Evolutionary conservation across 2,888 invertebrate species (phyloP).

Genomic region (Psylliodes chrysocephalus): DNA sequence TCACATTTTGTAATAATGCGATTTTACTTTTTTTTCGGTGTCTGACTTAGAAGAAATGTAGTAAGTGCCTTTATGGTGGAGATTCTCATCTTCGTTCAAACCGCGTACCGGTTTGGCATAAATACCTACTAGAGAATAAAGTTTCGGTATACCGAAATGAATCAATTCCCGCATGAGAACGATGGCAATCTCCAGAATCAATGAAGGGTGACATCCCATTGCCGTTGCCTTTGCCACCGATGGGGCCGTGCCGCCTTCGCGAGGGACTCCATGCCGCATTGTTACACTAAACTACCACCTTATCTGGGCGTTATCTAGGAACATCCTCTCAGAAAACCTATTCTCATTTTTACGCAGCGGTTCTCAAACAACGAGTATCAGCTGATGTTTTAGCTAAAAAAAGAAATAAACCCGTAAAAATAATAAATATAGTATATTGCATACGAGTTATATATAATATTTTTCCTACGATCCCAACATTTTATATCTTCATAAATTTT

Average conservation of each 20-base stretch:
- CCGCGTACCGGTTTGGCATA: constrained; percentile 25
- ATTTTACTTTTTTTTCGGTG: too few relatives aligned
- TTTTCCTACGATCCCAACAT: too few relatives aligned
- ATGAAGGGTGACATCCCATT: constrained; percentile 60
- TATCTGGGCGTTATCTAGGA: constrained; percentile 58
- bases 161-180: constrained; percentile 62
- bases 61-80: too few relatives aligned
- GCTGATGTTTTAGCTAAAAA: constrained; percentile 47
- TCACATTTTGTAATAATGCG: too few relatives aligned
- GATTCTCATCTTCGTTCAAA: too few relatives aligned
- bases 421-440: background rate
- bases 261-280: constrained; percentile 57
- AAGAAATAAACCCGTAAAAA: background rate
- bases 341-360: constrained; percentile 37
- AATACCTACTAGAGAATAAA: constrained; percentile 45
- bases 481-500: too few relatives aligned
- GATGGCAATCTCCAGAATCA: constrained; percentile 61
- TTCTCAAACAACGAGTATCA: constrained; percentile 54
- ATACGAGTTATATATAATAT: too few relatives aligned
- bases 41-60: too few relatives aligned
- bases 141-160: constrained; percentile 62
- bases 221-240: constrained; percentile 58
- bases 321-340: constrained; percentile 51
- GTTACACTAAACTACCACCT: constrained; percentile 63
- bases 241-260: constrained; percentile 39